Base-by-base conservation (phyloP, 1,140 invertebrate genomes). In the Brachionus rubens region DNA sequence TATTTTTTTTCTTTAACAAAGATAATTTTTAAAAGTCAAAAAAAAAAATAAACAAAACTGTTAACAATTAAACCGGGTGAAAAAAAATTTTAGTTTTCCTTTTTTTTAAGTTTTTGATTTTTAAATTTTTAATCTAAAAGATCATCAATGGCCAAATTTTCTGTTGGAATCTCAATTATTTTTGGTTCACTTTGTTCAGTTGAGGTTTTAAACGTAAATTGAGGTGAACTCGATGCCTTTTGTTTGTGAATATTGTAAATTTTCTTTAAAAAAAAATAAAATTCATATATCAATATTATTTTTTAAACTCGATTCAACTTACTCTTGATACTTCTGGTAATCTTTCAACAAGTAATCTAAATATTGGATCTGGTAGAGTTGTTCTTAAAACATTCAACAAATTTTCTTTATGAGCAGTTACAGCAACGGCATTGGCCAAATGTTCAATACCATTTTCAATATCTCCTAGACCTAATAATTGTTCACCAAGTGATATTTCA, bases 331-430 rank as follows among this genome's bases (percentile, higher is more conserved):
- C 72, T 46, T 59, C 52, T 24, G 72, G 72, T 26, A 76, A 33
- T 16, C 40, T 59, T 41, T 76, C 72, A 33, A 56, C 72, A n/a
- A 76, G 19, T 21, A 76, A n/a, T 28, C 50, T 36, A 5, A 56
- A 56, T 24, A 76, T 76, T 56, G 48, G 48, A 76, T 54, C 72
- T 10, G 72, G 72, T 28, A 76, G 47, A 16, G 50, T 46, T n/a
- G 72, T 76, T 62, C 52, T 52, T n/a, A 97, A 86, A 68, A 94
- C 90, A 84, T 92, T 90, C n/a, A 98, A 86, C 12, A 98, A 85
- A 81, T 96, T 92, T 79, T 93, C 90, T 0, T 94, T 93, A 82
- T 97, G 93, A 21, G 92, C 92, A 84, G 95, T 98, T 1, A 98
- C 91, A n/a, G 93, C 91, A 26, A 98, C 90, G 21, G 95, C 95